phyloP scores from a whole-genome alignment of 2,113 vertebrate species.

The Lichenostomus cassidix region DNA sequence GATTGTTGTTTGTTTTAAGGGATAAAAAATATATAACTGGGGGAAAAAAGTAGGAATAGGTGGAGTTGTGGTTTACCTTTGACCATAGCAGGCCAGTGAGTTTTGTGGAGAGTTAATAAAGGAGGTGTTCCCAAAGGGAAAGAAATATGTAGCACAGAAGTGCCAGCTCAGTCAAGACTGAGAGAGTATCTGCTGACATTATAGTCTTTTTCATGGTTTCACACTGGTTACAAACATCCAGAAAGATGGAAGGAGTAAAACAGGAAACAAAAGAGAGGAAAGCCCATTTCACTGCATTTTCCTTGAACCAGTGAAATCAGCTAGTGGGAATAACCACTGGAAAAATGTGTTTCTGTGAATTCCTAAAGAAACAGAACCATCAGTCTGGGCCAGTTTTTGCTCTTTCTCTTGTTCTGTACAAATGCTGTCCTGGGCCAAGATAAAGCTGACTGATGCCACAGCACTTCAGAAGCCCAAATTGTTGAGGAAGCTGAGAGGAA shows the following conservation, averaged over 20 bases:
- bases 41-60: accelerated
- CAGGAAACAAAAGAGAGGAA: neutral
- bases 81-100: neutral
- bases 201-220: neutral
- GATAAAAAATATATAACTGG: neutral
- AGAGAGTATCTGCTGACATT: neutral
- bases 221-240: neutral
- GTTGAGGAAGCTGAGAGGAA: slow-evolving; percentile 56
- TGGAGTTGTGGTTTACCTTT: neutral
- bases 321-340: neutral
- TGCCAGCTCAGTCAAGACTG: neutral
- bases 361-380: neutral
- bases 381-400: neutral
- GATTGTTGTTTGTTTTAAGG: neutral
- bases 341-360: neutral
- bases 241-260: neutral
- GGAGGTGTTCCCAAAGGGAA: neutral
- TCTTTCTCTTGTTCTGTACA: neutral
- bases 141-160: neutral
- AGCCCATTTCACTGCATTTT: neutral
- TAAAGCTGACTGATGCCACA: slow-evolving; percentile 26
- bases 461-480: slow-evolving; percentile 52
- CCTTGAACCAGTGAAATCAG: neutral
- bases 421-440: neutral
- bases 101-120: neutral